Conservation (phyloP, 2,113 vertebrate species). For the Tretioscincus oriximinensis region DNA sequence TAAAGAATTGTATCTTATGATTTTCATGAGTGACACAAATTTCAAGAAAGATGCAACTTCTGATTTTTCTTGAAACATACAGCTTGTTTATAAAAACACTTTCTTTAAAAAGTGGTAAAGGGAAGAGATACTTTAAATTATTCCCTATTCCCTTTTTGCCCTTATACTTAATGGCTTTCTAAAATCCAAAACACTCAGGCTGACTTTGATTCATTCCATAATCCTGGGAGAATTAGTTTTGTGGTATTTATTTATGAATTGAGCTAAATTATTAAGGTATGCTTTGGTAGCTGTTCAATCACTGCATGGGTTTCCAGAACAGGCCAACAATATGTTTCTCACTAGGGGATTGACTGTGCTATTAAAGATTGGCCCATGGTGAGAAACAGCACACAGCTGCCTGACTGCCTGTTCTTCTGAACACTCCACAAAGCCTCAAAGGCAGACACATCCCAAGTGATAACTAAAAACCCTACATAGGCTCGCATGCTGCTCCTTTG, state of each 20-base stretch:
- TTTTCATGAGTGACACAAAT: not conserved
- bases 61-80: not conserved
- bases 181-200: not conserved
- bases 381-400: not conserved
- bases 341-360: not conserved
- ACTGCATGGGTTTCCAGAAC: not conserved
- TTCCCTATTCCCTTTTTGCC: not conserved
- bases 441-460: not conserved
- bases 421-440: not conserved
- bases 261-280: conserved; percentile 7
- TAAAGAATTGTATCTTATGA: not conserved
- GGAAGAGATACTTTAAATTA: conserved; percentile 19
- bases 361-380: not conserved
- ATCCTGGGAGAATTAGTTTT: not conserved
- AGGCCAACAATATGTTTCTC: not conserved
- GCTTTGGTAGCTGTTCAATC: not conserved
- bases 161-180: conserved; percentile 2
- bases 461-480: not conserved
- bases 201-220: conserved; percentile 7
- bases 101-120: not conserved
- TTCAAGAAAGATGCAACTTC: not conserved
- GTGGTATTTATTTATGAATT: conserved; percentile 9
- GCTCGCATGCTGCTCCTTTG: not conserved
- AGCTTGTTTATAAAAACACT: not conserved
- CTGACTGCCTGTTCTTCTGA: not conserved